These are phyloP conservation scores for Stegodyphus dumicola DNA, from an alignment of 1,140 invertebrate genomes.

Conservation along the genomic window DNA sequence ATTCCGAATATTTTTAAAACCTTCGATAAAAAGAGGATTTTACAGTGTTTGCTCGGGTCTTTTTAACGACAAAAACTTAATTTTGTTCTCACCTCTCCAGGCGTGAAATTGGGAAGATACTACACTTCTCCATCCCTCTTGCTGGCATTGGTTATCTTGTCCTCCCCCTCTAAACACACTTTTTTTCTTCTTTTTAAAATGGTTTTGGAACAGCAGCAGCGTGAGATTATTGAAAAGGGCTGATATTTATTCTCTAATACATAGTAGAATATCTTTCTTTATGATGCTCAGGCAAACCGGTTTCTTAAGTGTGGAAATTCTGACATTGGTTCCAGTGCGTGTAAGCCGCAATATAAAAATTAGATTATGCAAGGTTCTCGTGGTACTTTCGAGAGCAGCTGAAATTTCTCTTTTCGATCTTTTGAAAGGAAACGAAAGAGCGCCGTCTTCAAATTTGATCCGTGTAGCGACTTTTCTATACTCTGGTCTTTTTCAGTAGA, in stretches of 20 bases:
- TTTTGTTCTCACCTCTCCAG: conserved; percentile 27
- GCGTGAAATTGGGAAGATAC: conserved; percentile 44
- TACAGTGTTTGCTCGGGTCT: conserved; percentile 44
- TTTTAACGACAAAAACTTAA: conserved; percentile 57
- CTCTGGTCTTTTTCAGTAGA: too few relatives aligned
- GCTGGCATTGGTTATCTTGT: conserved; percentile 12
- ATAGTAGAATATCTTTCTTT: conserved; percentile 18
- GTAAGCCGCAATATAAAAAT: conserved; percentile 4
- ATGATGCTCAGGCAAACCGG: background rate
- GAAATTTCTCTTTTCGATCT: too few relatives aligned
- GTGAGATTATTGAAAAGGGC: conserved; percentile 18
- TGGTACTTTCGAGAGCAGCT: too few relatives aligned
- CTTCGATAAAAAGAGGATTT: conserved; percentile 46
- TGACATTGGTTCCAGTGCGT: background rate
- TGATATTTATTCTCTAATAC: conserved; percentile 30
- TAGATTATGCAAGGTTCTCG: background rate
- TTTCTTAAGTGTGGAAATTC: background rate
- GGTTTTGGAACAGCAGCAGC: conserved; percentile 37
- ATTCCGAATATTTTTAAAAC: conserved; percentile 47
- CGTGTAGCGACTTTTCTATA: too few relatives aligned
- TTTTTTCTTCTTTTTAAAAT: background rate
- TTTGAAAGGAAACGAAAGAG: too few relatives aligned
- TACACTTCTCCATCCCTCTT: background rate
- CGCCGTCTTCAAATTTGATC: too few relatives aligned
- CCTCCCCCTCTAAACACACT: background rate